Evolutionary conservation across 2,113 vertebrate species (phyloP).

Genomic region (Speoplatyrhinus poulsoni): DNA sequence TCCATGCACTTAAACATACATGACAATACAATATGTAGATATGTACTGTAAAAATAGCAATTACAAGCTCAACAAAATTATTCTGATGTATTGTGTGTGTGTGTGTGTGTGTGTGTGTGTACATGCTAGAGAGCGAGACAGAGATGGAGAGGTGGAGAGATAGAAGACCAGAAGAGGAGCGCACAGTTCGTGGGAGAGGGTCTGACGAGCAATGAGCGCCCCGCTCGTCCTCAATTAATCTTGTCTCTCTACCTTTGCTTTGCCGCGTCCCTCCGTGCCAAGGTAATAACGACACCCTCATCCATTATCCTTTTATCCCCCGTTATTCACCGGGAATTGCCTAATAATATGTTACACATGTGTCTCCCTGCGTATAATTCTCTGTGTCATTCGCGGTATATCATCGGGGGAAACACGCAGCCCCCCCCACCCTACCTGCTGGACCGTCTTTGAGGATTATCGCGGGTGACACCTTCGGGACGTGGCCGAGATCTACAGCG

Average conservation of each 20-base stretch:
- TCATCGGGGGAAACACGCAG: constrained; percentile 91
- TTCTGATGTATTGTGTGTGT: neutral
- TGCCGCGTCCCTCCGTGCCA: constrained; percentile 85
- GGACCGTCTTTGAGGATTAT: constrained; percentile 96
- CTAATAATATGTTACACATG: constrained; percentile 98
- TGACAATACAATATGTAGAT: too few species aligned
- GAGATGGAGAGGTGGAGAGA: constrained; percentile 63
- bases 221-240: constrained; percentile 96
- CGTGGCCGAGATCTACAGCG: constrained; percentile 87
- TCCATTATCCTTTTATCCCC: constrained; percentile 98
- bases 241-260: constrained; percentile 95
- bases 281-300: constrained; percentile 94
- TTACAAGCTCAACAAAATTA: too few species aligned
- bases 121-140: constrained; percentile 71
- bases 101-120: constrained; percentile 55
- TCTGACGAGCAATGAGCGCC: constrained; percentile 94
- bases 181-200: constrained; percentile 75
- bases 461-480: constrained; percentile 92
- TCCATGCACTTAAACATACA: too few species aligned
- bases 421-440: constrained; percentile 66
- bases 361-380: constrained; percentile 94
- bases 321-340: constrained; percentile 93
- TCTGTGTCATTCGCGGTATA: constrained; percentile 94
- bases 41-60: too few species aligned
- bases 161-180: constrained; percentile 53